These are phyloP conservation scores for Eidolon dupreanum DNA, from an alignment of 2,797 vertebrate species.

Conservation along the genomic window DNA sequence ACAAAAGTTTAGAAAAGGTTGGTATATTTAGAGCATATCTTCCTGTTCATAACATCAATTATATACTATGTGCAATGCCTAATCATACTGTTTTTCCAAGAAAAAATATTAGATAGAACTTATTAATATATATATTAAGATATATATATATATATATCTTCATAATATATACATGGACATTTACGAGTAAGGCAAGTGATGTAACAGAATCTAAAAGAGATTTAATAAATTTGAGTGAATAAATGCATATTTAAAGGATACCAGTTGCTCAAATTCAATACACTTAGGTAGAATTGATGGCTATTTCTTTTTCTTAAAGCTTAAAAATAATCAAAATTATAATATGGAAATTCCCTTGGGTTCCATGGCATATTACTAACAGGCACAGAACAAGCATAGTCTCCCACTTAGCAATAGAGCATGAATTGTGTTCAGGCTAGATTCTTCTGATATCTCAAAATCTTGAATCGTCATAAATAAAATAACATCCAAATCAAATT, in stretches of 20 bases:
- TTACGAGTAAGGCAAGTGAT: background rate
- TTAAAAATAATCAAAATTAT: background rate
- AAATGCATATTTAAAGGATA: background rate
- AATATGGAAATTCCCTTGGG: background rate
- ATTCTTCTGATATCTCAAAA: background rate
- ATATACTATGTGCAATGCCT: background rate
- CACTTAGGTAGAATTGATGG: background rate
- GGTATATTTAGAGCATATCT: background rate
- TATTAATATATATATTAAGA: background rate
- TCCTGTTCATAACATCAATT: background rate
- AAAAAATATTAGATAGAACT: background rate
- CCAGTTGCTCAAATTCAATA: background rate
- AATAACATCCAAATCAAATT: background rate
- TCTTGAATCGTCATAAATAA: background rate
- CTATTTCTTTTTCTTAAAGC: background rate
- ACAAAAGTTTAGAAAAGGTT: background rate
- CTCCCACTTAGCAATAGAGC: background rate
- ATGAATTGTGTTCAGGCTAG: background rate
- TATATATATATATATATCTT: no score
- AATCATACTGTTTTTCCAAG: background rate
- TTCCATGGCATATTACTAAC: background rate
- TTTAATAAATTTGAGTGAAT: background rate
- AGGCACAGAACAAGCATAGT: background rate
- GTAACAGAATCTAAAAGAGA: background rate
- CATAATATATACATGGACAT: background rate